phyloP scores from a whole-genome alignment of 2,888 invertebrate species.

The Horisme vitalbata region DNA sequence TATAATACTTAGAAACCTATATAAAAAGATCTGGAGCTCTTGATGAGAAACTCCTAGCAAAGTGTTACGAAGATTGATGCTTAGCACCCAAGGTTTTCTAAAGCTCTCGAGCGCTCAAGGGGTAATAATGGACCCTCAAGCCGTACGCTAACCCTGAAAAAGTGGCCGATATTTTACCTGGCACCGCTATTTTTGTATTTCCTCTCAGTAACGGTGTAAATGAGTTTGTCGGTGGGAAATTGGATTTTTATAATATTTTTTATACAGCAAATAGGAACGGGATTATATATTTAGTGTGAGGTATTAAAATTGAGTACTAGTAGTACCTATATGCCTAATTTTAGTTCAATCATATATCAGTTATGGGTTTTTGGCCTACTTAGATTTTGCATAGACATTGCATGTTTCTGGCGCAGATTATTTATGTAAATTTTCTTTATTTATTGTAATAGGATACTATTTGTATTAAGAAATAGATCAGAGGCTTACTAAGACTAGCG shows the following conservation, averaged over 20 bases:
- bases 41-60: constrained; percentile 31
- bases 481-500: too few species aligned
- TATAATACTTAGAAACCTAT: background rate
- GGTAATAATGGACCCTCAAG: constrained; percentile 49
- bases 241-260: constrained; percentile 6
- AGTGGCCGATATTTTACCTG: constrained; percentile 48
- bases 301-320: too few species aligned
- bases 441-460: too few species aligned
- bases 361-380: too few species aligned
- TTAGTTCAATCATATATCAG: too few species aligned
- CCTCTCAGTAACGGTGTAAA: constrained; percentile 3
- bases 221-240: constrained; percentile 11
- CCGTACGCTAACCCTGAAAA: constrained; percentile 52
- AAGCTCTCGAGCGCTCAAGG: constrained; percentile 45
- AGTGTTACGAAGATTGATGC: constrained; percentile 50
- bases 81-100: constrained; percentile 39
- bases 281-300: too few species aligned
- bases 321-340: too few species aligned
- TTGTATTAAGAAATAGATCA: too few species aligned
- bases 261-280: background rate
- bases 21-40: background rate
- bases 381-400: too few species aligned
- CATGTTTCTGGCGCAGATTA: too few species aligned
- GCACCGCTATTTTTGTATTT: constrained; percentile 35
- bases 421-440: too few species aligned